These are phyloP conservation scores for Ameiurus melas DNA, from an alignment of 2,113 vertebrate species.

Conservation along the genomic window DNA sequence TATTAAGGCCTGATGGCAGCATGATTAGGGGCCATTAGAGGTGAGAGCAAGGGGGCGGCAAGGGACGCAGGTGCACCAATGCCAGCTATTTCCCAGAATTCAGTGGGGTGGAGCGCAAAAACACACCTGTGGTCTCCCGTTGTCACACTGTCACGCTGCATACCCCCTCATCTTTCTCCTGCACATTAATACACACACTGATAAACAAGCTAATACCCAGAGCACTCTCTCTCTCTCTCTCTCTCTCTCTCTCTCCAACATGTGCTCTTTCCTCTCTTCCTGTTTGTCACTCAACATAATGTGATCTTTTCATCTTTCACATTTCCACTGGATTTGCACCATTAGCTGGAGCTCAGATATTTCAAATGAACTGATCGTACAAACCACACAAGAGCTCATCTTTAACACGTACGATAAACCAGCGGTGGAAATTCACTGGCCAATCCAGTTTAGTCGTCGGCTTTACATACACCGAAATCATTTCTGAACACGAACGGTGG, in stretches of 20 bases:
- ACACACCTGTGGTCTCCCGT: constrained; percentile 77
- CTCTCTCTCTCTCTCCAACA: background rate
- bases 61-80: constrained; percentile 71
- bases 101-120: constrained; percentile 59
- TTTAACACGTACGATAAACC: background rate
- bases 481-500: constrained; percentile 15
- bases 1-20: constrained; percentile 76
- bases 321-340: background rate
- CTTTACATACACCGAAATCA: background rate
- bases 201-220: constrained; percentile 52
- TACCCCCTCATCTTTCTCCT: constrained; percentile 38
- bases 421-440: background rate
- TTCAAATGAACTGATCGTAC: background rate
- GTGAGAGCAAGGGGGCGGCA: constrained; percentile 63
- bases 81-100: constrained; percentile 77
- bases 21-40: constrained; percentile 80
- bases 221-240: background rate
- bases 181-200: constrained; percentile 56
- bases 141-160: constrained; percentile 50
- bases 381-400: background rate
- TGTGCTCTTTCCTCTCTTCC: background rate
- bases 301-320: background rate
- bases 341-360: background rate
- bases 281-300: background rate
- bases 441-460: constrained; percentile 1